Percentiles rank a stretch among this genome's conserved stretches.
Evolutionary conservation across 2,113 vertebrate genomes (phyloP).

Genomic region (Calyptomena viridis): DNA sequence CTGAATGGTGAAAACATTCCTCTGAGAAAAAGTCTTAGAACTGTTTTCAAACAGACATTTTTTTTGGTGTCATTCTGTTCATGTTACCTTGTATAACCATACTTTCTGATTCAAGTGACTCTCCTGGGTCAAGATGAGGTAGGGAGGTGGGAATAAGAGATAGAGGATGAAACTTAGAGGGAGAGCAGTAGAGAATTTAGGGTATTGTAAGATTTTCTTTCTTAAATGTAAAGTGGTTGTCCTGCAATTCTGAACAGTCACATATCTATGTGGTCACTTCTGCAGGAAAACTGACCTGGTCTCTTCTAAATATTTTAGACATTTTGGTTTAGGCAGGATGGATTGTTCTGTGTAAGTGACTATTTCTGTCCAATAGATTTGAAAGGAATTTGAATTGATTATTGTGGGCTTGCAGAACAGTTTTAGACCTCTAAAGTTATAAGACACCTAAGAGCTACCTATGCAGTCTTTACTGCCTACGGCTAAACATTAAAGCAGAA

Average conservation of each 20-base stretch:
- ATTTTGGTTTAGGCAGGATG: not conserved
- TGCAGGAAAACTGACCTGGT: not conserved
- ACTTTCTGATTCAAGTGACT: not conserved
- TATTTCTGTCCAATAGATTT: not conserved
- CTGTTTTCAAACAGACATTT: not conserved
- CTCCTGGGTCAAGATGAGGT: not conserved
- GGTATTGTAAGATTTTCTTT: not conserved
- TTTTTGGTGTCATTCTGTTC: not conserved
- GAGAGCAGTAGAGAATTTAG: not conserved
- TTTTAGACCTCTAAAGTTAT: not conserved
- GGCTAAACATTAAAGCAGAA: not conserved
- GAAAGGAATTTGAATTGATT: not conserved
- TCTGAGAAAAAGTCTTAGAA: not conserved
- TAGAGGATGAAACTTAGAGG: not conserved
- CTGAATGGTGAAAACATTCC: not conserved
- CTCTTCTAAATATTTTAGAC: not conserved
- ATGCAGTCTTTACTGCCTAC: not conserved
- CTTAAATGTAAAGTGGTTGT: not conserved
- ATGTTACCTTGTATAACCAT: not conserved
- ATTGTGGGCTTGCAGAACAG: not conserved
- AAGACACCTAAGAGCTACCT: not conserved
- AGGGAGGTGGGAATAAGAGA: not conserved
- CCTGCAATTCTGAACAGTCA: not conserved
- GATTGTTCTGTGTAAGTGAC: not conserved
- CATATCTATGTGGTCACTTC: accelerated